Base-by-base conservation (phyloP, 2,797 vertebrate species). In the Danio tinwini region DNA sequence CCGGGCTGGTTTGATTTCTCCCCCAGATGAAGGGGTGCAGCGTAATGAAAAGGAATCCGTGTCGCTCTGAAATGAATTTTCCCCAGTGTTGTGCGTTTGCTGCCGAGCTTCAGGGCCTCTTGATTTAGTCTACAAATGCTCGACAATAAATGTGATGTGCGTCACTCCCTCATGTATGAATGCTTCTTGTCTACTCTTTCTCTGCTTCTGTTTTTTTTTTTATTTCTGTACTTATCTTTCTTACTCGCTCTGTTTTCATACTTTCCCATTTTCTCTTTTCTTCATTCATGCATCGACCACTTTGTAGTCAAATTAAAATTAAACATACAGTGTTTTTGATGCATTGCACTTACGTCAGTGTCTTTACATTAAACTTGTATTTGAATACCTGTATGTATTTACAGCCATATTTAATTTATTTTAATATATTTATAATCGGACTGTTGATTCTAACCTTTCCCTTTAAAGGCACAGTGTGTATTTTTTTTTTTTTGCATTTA, bases 101-200 rank as follows among this genome's bases (percentile, higher is more conserved):
- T 67, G 70, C 67, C 75, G 76, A 78, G 76, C 71, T 49, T 13
- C 47, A 61, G 80, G 47, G 58, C 50, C 19, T 69, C 53, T 55
- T 49, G 61, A 78, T 72, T 84, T 82, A 71, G 76, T 79, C 59
- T 58, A 81, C 76, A 80, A 82, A 84, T 79, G 61, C 67, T 40
- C 82, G 80, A 84, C 76, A 82, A 55, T 76, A 76, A 81, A 84
- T 50, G 56, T 74, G 81, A 79, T 56, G 49, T 47, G 81, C 4
- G 6, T 64, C 16, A 7, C 5, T 62, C 40, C 71, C 76, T 75
- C 6, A 59, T 69, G 76, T 39, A 63, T 10, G 59, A 17, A 69
- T 5, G 16, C 40, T 56, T 47, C 19, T 74, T 55, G 14, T 19
- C 12, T 70, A 12, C 37, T 16, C 14, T 11, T 56, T 29, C 39